These are phyloP conservation scores for Dipodomys ordii DNA, from an alignment of 2,113 vertebrate genomes.

Conservation along the genomic window DNA sequence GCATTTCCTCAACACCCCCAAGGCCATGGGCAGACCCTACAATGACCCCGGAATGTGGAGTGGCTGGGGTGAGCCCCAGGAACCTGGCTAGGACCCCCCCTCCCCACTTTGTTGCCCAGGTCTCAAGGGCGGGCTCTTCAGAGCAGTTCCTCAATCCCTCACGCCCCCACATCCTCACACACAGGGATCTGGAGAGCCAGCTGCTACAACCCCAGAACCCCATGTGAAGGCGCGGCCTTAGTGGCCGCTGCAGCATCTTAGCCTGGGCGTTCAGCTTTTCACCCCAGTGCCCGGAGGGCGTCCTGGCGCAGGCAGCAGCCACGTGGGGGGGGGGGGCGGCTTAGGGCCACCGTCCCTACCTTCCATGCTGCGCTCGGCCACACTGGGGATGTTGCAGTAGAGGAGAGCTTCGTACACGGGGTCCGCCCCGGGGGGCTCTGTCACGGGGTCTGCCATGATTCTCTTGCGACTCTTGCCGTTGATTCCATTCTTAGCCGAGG, in stretches of 20 bases:
- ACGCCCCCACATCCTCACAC: not conserved
- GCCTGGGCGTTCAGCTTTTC: rapidly evolving
- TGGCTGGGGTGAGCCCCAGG: too few species aligned
- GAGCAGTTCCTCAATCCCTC: too few species aligned
- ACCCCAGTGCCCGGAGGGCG: rapidly evolving
- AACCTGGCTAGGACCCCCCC: too few species aligned
- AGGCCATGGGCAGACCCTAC: not conserved
- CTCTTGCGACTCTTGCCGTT: conserved; percentile 94
- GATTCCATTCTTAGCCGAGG: conserved; percentile 84
- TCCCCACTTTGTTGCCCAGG: too few species aligned
- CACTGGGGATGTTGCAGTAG: conserved; percentile 95
- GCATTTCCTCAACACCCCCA: not conserved
- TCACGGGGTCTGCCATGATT: conserved; percentile 91
- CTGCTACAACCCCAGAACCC: not conserved
- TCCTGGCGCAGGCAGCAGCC: too few species aligned
- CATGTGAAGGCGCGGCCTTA: not conserved
- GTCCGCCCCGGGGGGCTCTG: conserved; percentile 89
- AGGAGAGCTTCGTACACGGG: conserved; percentile 92
- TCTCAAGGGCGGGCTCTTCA: too few species aligned
- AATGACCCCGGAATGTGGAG: too few species aligned
- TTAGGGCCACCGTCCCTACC: conserved; percentile 84
- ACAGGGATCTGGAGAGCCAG: not conserved
- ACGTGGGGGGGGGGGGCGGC: rapidly evolving
- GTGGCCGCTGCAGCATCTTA: not conserved
- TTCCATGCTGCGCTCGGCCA: conserved; percentile 94